Conservation (phyloP, 2,888 invertebrate species). For the Parnassius mnemosyne region DNA sequence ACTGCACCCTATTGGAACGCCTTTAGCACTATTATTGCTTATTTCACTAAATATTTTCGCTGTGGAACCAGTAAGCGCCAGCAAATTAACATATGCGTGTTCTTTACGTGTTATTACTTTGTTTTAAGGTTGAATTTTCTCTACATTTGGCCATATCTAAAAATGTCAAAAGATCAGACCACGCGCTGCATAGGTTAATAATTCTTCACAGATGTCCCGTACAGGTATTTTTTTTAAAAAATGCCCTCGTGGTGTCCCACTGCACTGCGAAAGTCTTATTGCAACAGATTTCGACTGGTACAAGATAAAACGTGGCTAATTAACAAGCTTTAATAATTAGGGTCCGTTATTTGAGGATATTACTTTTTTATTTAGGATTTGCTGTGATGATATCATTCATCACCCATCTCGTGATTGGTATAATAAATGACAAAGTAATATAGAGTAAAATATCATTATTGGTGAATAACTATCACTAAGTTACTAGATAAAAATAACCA, state of each 20-base stretch:
- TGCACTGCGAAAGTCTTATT: conserved; percentile 1
- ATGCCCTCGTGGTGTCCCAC: conserved; percentile 3
- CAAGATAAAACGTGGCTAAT: background rate
- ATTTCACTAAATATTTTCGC: background rate
- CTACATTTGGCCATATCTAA: background rate
- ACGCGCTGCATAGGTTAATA: conserved; percentile 26
- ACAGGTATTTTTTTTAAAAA: conserved; percentile 26
- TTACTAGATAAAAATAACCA: no score
- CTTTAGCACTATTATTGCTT: conserved; percentile 1
- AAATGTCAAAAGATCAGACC: conserved; percentile 18
- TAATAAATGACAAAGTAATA: no score
- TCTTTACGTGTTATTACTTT: background rate
- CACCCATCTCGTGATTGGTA: no score
- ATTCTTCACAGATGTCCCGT: conserved; percentile 23
- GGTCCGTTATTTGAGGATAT: no score
- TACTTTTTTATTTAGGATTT: no score
- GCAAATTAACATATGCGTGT: conserved; percentile 11
- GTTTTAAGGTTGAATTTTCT: conserved; percentile 6
- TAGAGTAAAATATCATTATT: no score
- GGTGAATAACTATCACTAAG: no score
- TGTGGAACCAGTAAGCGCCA: background rate
- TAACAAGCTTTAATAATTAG: background rate
- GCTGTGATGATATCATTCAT: no score
- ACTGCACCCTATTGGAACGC: background rate
- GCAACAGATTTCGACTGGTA: conserved; percentile 5